Evolutionary conservation across 2,888 invertebrate species (phyloP), one percentile per base, ranked within the genome.

Genomic region (Zaprionus bogoriensis): DNA sequence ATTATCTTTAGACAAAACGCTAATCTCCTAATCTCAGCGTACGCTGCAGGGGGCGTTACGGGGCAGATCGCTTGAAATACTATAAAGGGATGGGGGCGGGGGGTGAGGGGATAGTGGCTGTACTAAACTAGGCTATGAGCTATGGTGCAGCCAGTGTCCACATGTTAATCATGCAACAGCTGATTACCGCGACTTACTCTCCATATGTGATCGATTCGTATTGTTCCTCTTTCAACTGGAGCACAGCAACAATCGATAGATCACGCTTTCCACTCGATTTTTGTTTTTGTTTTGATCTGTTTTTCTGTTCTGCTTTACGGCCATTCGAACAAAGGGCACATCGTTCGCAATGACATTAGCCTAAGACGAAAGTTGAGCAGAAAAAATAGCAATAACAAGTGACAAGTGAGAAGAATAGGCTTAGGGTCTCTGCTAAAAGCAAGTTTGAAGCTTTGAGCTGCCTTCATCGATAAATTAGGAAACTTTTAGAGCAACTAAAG

Each of bases 1-100:
- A 75, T 74, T 72, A 72, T 57, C 66, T 65, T 60, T 60, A 42
- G 28, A 28, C 39, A 28, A 44, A 45, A 47, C 50, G 64, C 70
- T 63, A 52, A 71, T 69, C 64, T 54, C 30, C n/a, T n/a, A n/a
- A 45, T 17, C 23, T 6, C 36, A 52, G 41, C 27, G 38, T 17
- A 17, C 60, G 42, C 38, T 28, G 10, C 7, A 14, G 23, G 19
- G 9, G 50, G 12, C 17, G 30, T 5, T 17, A 20, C 20, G 38
- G 38, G 20, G 38, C 38, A 39, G 38, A 20, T 39, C 10, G 19
- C 38, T 10, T n/a, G 38, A 17, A 22, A 20, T 20, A 12, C 42
- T 12, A 10, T 19, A 38, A 2, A 9, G 17, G n/a, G 17, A 9
- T 7, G 12, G 17, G 12, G 23, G n/a, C 0, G n/a, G 7, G 17